These are phyloP conservation scores for Dendrocincla tyrannina DNA, from an alignment of 2,797 vertebrate genomes.

Conservation along the genomic window DNA sequence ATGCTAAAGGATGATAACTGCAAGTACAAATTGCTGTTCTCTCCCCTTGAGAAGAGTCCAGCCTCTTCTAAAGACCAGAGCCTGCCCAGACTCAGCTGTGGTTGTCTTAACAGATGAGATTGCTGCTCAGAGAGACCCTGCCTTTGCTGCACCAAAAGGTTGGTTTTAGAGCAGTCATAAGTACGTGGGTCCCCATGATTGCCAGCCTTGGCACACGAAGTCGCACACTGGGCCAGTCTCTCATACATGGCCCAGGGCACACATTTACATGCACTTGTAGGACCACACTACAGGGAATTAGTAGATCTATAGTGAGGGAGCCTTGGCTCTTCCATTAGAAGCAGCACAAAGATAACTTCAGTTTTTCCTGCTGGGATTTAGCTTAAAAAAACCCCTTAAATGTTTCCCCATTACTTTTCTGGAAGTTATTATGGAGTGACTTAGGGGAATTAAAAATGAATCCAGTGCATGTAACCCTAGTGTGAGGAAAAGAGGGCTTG, in stretches of 20 bases:
- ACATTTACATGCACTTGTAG: not conserved
- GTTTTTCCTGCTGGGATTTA: not conserved
- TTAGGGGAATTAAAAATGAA: not conserved
- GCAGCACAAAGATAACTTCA: not conserved
- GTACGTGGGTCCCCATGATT: not conserved
- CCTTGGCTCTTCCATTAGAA: not conserved
- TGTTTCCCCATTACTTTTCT: not conserved
- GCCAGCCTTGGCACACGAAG: not conserved
- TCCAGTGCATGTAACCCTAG: not conserved
- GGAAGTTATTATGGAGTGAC: not conserved
- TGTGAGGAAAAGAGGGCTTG: not conserved
- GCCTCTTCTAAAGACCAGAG: not conserved
- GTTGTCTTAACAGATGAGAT: not conserved
- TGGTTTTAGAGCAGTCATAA: not conserved
- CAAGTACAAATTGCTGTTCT: not conserved
- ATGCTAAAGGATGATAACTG: not conserved
- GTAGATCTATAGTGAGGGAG: not conserved
- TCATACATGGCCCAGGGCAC: accelerated
- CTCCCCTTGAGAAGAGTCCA: not conserved
- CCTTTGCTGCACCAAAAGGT: not conserved
- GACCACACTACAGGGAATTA: not conserved
- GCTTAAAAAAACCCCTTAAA: not conserved
- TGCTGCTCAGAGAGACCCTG: not conserved
- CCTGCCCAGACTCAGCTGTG: not conserved
- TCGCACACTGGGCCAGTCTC: not conserved